phyloP scores from a whole-genome alignment of 2,888 invertebrate species.

The Phyto melanocephala region DNA sequence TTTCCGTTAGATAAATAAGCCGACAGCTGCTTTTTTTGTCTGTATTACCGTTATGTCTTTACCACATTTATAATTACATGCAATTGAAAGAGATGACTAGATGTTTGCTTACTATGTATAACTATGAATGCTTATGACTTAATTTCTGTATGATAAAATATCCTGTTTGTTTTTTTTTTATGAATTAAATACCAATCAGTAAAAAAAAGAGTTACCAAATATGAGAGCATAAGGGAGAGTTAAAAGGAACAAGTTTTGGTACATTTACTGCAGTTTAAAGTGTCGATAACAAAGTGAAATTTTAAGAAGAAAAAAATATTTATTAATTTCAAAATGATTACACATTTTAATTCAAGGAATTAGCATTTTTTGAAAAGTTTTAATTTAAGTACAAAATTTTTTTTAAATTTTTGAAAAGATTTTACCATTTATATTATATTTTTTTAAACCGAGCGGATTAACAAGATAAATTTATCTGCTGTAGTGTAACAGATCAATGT shows the following conservation, averaged over 20 bases:
- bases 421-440: no score
- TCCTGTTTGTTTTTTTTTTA: constrained; percentile 69
- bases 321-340: constrained; percentile 55
- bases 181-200: constrained; percentile 37
- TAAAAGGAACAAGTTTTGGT: constrained; percentile 1
- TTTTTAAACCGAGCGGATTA: no score
- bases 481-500: no score
- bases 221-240: not conserved
- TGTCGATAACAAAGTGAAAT: constrained; percentile 52
- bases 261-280: not conserved
- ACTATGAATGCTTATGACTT: constrained; percentile 50
- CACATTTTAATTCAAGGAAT: no score
- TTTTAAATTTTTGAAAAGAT: no score
- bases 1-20: constrained; percentile 47
- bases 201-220: not conserved
- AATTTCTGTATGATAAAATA: constrained; percentile 77
- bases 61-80: not conserved
- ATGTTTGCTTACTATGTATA: not conserved
- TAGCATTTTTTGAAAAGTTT: no score
- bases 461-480: no score
- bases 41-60: constrained; percentile 42
- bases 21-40: constrained; percentile 32
- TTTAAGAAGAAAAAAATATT: constrained; percentile 17
- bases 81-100: constrained; percentile 62
- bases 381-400: no score